Evolutionary conservation across 2,888 invertebrate genomes (phyloP), one percentile per base, ranked within the genome.

Genomic region (Cacoxenus indagator): DNA sequence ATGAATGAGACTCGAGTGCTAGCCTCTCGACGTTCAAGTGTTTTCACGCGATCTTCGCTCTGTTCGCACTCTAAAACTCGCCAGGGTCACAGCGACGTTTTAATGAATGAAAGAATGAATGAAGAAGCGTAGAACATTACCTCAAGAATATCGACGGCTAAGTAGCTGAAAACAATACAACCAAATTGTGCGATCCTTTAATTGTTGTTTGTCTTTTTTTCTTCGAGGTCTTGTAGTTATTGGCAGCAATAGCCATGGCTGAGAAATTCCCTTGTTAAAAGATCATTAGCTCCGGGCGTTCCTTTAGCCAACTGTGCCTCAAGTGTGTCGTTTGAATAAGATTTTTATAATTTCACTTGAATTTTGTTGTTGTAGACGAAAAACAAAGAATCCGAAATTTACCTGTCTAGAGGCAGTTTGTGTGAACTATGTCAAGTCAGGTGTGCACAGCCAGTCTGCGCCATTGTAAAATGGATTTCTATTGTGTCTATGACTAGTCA

Each of bases 261-360:
- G 75, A 76, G 78, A 78, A 82, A 75, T 78, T 76, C 81, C 74
- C 69, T 68, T 86, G 86, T 87, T 87, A 87, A 82, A 87, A 84
- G 76, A 83, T 87, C 86, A 87, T 87, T 87, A 85, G 82, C 76
- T 71, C 69, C 76, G 62, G 68, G 64, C 69, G 65, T 70, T 75
- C 75, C 72, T 75, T 65, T 71, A 71, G 69, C 29, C 68, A 73
- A 62, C 43, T 62, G 24, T 22, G 14, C 6, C n/a, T 51, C 51
- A 51, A 51, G 51, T 51, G 22, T 22, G 19, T 51, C 9, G 51
- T 37, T 37, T 37, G 5, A 11, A 2, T 37, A 54, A 4, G 14
- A 26, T 29, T 57, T 29, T 57, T 45, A 43, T 4, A 2, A 62
- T 22, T 59, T 59, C 59, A 0, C 22, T 31, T 17, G 59, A 59